Base-by-base conservation (phyloP, 1,140 invertebrate genomes). In the Drosophila arawakana region DNA sequence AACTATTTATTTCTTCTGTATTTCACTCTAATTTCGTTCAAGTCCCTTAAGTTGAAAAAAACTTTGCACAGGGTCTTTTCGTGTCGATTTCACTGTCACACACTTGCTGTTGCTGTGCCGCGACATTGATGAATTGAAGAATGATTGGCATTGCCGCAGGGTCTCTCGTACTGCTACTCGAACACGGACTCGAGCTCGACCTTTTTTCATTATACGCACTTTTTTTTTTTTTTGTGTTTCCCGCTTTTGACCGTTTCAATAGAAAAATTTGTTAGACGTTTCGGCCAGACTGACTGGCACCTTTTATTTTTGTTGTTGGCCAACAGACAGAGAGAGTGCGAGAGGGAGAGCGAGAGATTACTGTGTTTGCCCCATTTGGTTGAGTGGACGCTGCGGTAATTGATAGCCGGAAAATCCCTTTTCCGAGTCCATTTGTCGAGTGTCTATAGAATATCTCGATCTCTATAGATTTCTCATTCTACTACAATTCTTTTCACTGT, bases 41-140 rank as follows among this genome's bases (percentile, higher is more conserved):
- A 49, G 39, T 21, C 18, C 0, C 1, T 21, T 21, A 1, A 21
- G 18, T 2, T 21, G 1, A 21, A 21, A 21, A 21, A 21, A 21
- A 2, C 18, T 21, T 21, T 21, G 1, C 2, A 21, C 25, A 30
- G 25, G 25, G 25, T 30, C 25, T 30, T 6, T 30, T 30, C 6
- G 25, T 5, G 25, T 5, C 25, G 25, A 30, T 30, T 1, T 30
- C 25, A 5, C 25, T 30, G 6, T 4, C 25, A 25, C 2, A 25
- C 2, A 25, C 25, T 69, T 76, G 65, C 52, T 58, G 44, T 41
- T 39, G 61, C 11, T 43, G 49, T 15, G 39, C 39, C 8, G 57
- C 70, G 84, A 86, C 84, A 90, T 89, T 89, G 84, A 89, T 89
- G 84, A 89, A 89, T 89, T 90, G 84, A 89, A 84, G 78, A 84